Evolutionary conservation across 23 tunicate genomes (phyloP), one percentile per base, ranked within the genome.

Genomic region (Trididemnum miniatum): DNA sequence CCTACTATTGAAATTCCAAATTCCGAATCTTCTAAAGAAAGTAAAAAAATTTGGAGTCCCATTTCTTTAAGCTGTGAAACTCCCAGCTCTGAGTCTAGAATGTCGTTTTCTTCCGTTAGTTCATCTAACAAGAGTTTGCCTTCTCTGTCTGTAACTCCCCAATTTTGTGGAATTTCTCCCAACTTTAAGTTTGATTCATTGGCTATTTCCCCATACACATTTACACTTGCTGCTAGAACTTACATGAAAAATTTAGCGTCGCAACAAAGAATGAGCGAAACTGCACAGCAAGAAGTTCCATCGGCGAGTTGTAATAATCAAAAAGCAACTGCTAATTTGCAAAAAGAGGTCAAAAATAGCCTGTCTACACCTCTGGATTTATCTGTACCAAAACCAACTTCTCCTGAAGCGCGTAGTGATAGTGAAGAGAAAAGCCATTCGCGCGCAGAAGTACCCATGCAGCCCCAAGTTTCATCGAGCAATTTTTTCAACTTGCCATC

Each of bases 171-270:
- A 44, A 7, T 44, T 15, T 15, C 54, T 44, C 15, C 54, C 15
- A 12, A 62, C n/a, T 62, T 62, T 3, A 62, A n/a, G 29, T 12
- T 12, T n/a, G n/a, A 24, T n/a, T 26, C 67, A 3, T 22, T 22
- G 7, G 38, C 38, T 12, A 31, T 67, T 9, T 32, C 31, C 25
- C 75, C 75, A 4, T 67, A 67, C 32, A 30, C 75, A 67, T 3
- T 67, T 12, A 38, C 75, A 30, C 7, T 67, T 5, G 75, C 75
- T 32, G 75, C 75, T n/a, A n/a, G n/a, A n/a, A n/a, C n/a, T n/a
- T n/a, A n/a, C n/a, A n/a, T n/a, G n/a, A n/a, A n/a, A n/a, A n/a
- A n/a, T n/a, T n/a, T n/a, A n/a, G n/a, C n/a, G n/a, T n/a, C n/a
- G n/a, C n/a, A n/a, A n/a, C n/a, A n/a, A n/a, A n/a, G n/a, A n/a